Evolutionary conservation across 2,113 vertebrate species (phyloP).

Genomic region (Zosterops lateralis): DNA sequence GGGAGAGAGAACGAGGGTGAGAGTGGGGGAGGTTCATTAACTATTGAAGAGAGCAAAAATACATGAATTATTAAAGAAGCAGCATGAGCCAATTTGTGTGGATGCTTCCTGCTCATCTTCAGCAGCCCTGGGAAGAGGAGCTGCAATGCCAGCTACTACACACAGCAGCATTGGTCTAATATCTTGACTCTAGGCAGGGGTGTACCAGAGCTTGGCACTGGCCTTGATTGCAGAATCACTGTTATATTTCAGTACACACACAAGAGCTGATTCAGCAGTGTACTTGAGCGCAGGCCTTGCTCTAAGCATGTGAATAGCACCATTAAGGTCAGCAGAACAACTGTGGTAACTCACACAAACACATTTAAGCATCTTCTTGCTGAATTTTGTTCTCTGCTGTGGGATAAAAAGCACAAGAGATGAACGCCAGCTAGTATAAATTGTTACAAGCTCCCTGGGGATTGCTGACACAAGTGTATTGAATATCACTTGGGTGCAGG

Average conservation of each 20-base stretch:
- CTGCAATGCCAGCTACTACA: slow-evolving; percentile 53
- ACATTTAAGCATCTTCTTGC: neutral
- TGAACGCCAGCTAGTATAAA: neutral
- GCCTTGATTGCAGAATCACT: slow-evolving; percentile 56
- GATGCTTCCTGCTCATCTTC: slow-evolving; percentile 68
- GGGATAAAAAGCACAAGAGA: neutral
- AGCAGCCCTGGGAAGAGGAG: slow-evolving; percentile 45
- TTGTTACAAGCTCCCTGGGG: neutral
- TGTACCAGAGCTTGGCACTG: slow-evolving; percentile 44
- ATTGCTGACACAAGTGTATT: neutral
- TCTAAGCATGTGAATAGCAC: neutral
- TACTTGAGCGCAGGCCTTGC: neutral
- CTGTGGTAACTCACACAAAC: neutral
- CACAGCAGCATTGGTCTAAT: slow-evolving; percentile 6
- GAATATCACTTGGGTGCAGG: neutral
- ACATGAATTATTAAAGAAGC: slow-evolving; percentile 74
- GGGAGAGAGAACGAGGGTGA: slow-evolving; percentile 54
- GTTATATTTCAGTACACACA: slow-evolving; percentile 2
- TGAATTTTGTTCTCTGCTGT: neutral
- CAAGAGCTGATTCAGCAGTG: slow-evolving; percentile 42
- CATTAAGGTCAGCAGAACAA: slow-evolving; percentile 14
- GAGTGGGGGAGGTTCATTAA: slow-evolving; percentile 69
- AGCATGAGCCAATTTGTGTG: slow-evolving; percentile 53
- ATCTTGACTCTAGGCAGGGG: slow-evolving; percentile 29
- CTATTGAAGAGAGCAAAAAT: slow-evolving; percentile 72